Base-by-base conservation (phyloP, 2,797 vertebrate species). In the Acrocephalus scirpaceus region DNA sequence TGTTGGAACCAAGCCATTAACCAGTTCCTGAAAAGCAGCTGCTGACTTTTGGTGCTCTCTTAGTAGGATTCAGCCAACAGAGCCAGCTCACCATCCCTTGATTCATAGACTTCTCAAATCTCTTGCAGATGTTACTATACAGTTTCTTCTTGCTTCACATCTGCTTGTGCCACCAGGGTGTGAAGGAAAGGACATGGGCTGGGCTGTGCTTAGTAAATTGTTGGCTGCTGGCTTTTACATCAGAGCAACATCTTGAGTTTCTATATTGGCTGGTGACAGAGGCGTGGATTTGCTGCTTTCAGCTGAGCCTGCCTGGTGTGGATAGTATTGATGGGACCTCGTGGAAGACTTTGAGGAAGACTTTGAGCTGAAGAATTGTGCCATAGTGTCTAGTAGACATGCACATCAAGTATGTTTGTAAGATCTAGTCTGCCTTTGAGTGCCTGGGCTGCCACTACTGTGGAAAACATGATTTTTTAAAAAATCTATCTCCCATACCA, bases 61-160 rank as follows among this genome's bases (percentile, higher is more conserved):
- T 12, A 19, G 10, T 29, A 71, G 76, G 36, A 38, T 56, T 78
- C 53, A 77, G 53, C 13, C 1, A 4, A 8, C 1, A 26, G 36
- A 86, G 8, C 13, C 0, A 2, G 44, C 11, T 36, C 61, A 17
- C 38, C 9, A 7, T 86, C 34, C 58, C 66, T 86, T 30, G 9
- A 3, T 53, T 65, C 0, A 0, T 66, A 67, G 67, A 32, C 10
- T 29, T 71, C 29, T 57, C 5, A 0, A 9, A 65, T 57, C 22
- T 22, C 34, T 34, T 5, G 5, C 56, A 77, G 34, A 5, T 53
- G 36, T n/a, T 48, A 34, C 56, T 6, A 0, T 27, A 9, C 17
- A 14, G 30, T 44, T 78, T 75, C 45, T n/a, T 75, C 58, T 71
- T 77, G 27, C n/a, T 75, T 57, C 53, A 40, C 9, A 2, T 44